Base-by-base conservation (phyloP, 2,113 vertebrate species). In the Ctenodactylus gundi region DNA sequence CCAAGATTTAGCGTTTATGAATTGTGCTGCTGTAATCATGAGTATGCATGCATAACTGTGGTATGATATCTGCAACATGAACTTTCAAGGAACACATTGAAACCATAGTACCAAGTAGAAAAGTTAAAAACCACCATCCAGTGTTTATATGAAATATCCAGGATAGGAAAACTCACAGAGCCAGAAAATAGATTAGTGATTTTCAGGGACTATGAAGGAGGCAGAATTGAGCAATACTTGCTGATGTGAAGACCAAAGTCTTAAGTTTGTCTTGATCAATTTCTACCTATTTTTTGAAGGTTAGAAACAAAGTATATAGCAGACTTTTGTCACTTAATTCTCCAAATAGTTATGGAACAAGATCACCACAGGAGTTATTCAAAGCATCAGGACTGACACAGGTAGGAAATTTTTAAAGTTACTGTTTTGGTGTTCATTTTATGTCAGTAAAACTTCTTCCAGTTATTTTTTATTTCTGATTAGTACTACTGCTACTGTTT, bases 361-460 rank as follows among this genome's bases (percentile, higher is more conserved):
- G 99, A 86, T 99, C 99, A 8, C 99, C 99, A 0, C 99, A 99
- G 97, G 99, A 99, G 72, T 98, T 99, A 60, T 99, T 99, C 89
- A 99, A 99, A 97, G 98, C 99, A 3, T 99, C 99, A 1, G 99
- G 99, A 86, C 98, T 99, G 90, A 99, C 99, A 84, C 99, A 99
- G 99, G 99, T 99, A 97, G 3, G 86, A 95, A 75, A 58, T 67
- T 94, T 91, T 57, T 64, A 53, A 29, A 41, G 62, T 82, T 51
- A 68, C 13, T 92, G 5, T 88, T 81, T 44, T 55, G 8, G 18
- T 88, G 6, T 82, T 87, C 23, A 17, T 85, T 87, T 91, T 77
- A 7, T 85, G n/a, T 89, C 58, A 80, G 29, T 91, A 95, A 95
- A 93, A 80, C 14, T 83, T 81, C 39, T 91, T 76, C 4, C 57